phyloP scores from a whole-genome alignment of 2,888 invertebrate species.

The Tenthredo notha region DNA sequence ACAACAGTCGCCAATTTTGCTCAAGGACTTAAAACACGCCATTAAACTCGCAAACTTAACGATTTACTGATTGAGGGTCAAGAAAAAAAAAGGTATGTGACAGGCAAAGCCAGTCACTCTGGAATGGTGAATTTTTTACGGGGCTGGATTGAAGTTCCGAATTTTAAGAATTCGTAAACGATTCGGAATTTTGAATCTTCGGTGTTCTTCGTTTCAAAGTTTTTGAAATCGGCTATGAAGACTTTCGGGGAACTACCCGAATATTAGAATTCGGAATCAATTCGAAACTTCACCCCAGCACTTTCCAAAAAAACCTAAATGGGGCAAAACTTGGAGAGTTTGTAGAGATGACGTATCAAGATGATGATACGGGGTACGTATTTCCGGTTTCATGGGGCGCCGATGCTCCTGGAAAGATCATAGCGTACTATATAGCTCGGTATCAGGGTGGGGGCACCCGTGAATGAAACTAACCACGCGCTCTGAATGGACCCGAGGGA shows the following conservation, averaged over 20 bases:
- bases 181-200: too few species aligned
- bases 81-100: background rate
- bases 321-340: background rate
- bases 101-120: background rate
- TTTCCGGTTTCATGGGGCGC: conserved; percentile 17
- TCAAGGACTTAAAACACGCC: background rate
- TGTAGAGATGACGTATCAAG: background rate
- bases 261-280: too few species aligned
- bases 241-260: too few species aligned
- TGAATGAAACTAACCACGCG: conserved; percentile 72
- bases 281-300: background rate
- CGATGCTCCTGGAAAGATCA: conserved; percentile 38
- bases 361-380: background rate
- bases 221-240: too few species aligned
- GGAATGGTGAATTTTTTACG: background rate
- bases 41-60: background rate
- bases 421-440: conserved; percentile 8
- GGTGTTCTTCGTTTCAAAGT: too few species aligned
- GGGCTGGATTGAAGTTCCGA: too few species aligned
- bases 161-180: too few species aligned
- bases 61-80: background rate
- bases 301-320: background rate
- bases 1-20: background rate
- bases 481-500: conserved; percentile 66
- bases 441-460: conserved; percentile 64